phyloP scores from a whole-genome alignment of 2,797 vertebrate species.

The Onychomys leucogaster region DNA sequence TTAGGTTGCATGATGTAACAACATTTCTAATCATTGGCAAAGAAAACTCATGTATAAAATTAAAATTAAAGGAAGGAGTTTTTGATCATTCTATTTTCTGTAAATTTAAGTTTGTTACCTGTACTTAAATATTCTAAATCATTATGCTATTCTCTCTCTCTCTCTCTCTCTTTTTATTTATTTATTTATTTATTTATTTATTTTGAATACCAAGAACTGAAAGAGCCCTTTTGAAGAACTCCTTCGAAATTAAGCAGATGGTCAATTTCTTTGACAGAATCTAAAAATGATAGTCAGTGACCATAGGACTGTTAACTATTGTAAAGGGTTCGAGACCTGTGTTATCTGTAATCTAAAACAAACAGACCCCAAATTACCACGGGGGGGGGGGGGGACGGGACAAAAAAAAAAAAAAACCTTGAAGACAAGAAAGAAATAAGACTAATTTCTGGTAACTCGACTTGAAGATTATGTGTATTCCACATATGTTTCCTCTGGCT shows the following conservation, averaged over 20 bases:
- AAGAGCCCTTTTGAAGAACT: conserved; percentile 2
- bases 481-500: conserved; percentile 32
- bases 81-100: background rate
- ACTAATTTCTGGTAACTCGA: conserved; percentile 42
- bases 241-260: conserved; percentile 14
- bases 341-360: conserved; percentile 26
- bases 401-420: conserved; percentile 7
- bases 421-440: conserved; percentile 8
- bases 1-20: background rate
- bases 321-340: conserved; percentile 33
- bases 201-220: conserved; percentile 15
- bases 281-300: conserved; percentile 18
- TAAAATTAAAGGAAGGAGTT: conserved; percentile 8
- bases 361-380: conserved; percentile 26
- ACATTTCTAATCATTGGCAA: conserved; percentile 2
- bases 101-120: conserved; percentile 22
- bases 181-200: background rate
- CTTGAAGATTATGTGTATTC: conserved; percentile 49
- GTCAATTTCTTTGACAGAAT: background rate
- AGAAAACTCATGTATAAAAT: background rate
- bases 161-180: too few species aligned
- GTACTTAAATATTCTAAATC: conserved; percentile 7
- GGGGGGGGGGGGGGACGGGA: too few species aligned
- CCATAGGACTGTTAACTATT: background rate
- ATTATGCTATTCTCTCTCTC: background rate